A percentile compares a stretch with the other conserved stretches of the same genome.
phyloP scores from a whole-genome alignment of 2,113 vertebrate species.

The Odontophorus gujanensis region DNA sequence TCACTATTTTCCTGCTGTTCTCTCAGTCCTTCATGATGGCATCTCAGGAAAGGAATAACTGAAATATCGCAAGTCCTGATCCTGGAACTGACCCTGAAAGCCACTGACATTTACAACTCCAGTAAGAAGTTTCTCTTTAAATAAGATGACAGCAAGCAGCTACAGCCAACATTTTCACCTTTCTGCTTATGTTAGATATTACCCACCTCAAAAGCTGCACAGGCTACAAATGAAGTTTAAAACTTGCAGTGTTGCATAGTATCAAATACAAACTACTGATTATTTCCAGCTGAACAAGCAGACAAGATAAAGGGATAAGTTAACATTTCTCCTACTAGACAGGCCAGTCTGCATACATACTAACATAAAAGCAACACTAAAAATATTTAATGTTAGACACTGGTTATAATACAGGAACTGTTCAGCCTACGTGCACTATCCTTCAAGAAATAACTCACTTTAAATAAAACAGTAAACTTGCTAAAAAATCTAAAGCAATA shows the following conservation, averaged over 20 bases:
- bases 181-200: neutral
- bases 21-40: neutral
- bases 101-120: neutral
- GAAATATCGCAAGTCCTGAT: neutral
- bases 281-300: conserved; percentile 7
- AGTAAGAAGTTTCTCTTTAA: neutral
- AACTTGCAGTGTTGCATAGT: neutral
- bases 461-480: neutral
- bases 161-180: neutral
- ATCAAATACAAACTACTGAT: neutral
- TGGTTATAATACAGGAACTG: neutral
- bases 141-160: neutral
- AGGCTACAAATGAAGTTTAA: neutral
- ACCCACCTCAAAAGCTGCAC: neutral
- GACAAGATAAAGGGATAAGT: neutral
- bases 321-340: neutral
- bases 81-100: neutral
- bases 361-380: neutral
- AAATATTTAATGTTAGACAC: neutral
- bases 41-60: neutral
- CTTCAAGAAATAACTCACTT: neutral
- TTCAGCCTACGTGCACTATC: neutral
- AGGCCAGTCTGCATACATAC: neutral
- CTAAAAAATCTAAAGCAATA: neutral
- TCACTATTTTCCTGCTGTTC: neutral